These are phyloP conservation scores for Telmatherina bonti DNA, from an alignment of 2,797 vertebrate species.

Conservation along the genomic window DNA sequence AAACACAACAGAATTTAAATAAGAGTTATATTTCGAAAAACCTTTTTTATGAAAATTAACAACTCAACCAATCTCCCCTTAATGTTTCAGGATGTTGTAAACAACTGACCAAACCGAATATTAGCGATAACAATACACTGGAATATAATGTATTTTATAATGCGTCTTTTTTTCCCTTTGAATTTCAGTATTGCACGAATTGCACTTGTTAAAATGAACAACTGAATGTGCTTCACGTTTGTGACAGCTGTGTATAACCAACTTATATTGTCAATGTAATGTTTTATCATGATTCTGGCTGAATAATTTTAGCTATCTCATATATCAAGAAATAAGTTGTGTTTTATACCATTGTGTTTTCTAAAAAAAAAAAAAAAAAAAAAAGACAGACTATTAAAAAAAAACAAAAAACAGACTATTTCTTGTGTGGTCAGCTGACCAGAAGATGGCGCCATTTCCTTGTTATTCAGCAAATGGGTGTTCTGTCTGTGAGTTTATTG, in stretches of 20 bases:
- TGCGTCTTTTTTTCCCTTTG: not conserved
- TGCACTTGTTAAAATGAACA: not conserved
- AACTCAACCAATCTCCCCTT: not conserved
- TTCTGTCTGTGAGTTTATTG: not conserved
- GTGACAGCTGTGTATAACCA: not conserved
- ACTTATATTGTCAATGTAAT: not conserved
- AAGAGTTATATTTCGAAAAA: fast-evolving
- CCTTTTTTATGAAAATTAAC: not conserved
- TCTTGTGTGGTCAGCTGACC: slow-evolving; percentile 26
- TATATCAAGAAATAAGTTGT: not conserved
- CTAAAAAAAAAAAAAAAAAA: no score
- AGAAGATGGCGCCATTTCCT: slow-evolving; percentile 67
- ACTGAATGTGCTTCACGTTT: not conserved
- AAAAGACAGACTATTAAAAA: not conserved
- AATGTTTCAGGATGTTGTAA: slow-evolving; percentile 35
- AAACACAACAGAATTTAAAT: fast-evolving
- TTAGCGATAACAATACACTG: no score
- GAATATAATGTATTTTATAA: no score
- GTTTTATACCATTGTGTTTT: no score
- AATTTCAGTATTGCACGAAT: not conserved
- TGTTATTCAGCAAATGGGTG: not conserved
- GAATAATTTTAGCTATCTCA: not conserved
- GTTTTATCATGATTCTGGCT: no score
- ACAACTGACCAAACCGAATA: slow-evolving; percentile 65
- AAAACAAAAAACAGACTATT: not conserved